Conservation (phyloP, 2,113 vertebrate species). For the Platysteira castanea region DNA sequence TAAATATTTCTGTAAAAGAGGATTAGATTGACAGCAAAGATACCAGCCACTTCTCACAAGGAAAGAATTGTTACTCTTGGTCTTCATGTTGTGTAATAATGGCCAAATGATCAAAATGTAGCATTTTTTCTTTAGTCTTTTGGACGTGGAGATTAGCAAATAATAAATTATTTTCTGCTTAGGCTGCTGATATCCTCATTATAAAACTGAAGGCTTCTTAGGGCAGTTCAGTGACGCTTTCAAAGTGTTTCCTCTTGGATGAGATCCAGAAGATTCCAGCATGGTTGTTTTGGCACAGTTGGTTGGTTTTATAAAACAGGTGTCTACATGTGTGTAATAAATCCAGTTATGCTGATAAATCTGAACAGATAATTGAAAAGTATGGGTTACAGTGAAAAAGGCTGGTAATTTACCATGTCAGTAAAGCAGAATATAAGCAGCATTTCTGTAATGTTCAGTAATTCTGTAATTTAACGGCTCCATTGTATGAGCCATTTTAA, state of each 20-base stretch:
- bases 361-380: neutral
- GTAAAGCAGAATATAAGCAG: neutral
- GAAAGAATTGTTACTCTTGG: neutral
- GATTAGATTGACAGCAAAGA: neutral
- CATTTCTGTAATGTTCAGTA: neutral
- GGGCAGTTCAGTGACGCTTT: neutral
- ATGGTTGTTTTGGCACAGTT: neutral
- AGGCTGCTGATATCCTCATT: neutral
- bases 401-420: neutral
- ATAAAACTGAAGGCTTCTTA: neutral
- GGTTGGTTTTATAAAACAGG: neutral
- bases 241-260: neutral
- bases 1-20: neutral
- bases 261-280: constrained; percentile 4
- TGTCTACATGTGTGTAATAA: neutral
- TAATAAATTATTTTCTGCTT: neutral
- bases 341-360: neutral
- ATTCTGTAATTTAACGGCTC: neutral
- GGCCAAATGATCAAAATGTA: neutral
- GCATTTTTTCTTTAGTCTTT: neutral
- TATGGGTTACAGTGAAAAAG: neutral
- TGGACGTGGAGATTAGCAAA: neutral
- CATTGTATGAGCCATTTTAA: neutral
- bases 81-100: neutral
- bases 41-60: neutral